Conservation (phyloP, 2,888 invertebrate species). For the Plebejus anna region DNA sequence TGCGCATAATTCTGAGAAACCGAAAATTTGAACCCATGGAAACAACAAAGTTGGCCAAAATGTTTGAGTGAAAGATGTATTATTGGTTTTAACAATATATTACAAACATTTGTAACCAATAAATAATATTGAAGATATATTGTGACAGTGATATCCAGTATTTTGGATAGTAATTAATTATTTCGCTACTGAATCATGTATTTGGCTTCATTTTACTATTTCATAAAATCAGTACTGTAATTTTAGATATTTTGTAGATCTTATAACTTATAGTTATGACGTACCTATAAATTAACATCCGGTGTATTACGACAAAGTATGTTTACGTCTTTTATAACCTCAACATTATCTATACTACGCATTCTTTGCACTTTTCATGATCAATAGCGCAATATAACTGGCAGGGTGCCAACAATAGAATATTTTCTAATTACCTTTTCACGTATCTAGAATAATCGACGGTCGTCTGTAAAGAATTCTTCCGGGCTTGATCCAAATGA, state of each 20-base stretch:
- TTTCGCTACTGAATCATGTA: not conserved
- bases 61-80: not conserved
- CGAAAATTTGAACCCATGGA: not conserved
- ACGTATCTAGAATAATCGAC: slow-evolving; percentile 94
- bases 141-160: not conserved
- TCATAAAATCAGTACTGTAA: not conserved
- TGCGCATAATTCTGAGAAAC: slow-evolving; percentile 17
- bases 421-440: slow-evolving; percentile 78
- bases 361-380: not conserved
- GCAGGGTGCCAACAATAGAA: not conserved
- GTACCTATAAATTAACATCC: not conserved
- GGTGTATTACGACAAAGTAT: not conserved
- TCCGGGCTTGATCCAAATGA: slow-evolving; percentile 73
- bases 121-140: slow-evolving; percentile 4
- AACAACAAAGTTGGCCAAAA: slow-evolving; percentile 14
- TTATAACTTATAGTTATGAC: not conserved
- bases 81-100: not conserved
- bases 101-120: not conserved
- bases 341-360: not conserved
- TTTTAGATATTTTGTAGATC: not conserved
- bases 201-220: not conserved
- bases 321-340: not conserved
- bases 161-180: not conserved
- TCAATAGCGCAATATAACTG: not conserved
- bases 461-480: slow-evolving; percentile 82